Evolutionary conservation across 2,888 invertebrate genomes (phyloP).

Genomic region (Yponomeuta malinellus): DNA sequence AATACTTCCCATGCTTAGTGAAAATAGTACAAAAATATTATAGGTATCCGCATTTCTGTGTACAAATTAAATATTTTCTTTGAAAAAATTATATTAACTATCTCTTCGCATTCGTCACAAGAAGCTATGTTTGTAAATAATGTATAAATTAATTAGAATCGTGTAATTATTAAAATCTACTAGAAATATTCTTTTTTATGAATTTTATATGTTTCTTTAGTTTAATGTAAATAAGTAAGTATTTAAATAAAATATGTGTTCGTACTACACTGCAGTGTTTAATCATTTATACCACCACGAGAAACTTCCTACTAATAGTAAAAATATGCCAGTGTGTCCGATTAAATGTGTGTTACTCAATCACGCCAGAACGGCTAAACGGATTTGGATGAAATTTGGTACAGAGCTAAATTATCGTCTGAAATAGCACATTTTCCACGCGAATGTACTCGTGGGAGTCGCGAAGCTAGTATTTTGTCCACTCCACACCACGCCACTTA

Average conservation of each 20-base stretch:
- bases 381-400: too few relatives aligned
- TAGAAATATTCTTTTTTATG: constrained; percentile 1
- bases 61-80: constrained; percentile 7
- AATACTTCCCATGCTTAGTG: not conserved
- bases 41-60: not conserved
- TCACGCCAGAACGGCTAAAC: too few relatives aligned
- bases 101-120: constrained; percentile 14
- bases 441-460: too few relatives aligned
- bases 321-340: too few relatives aligned
- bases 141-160: constrained; percentile 34
- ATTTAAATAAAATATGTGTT: constrained; percentile 22
- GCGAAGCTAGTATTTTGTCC: too few relatives aligned
- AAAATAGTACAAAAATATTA: constrained; percentile 10
- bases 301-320: too few relatives aligned
- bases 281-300: too few relatives aligned
- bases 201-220: constrained; percentile 16
- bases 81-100: not conserved
- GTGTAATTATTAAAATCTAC: not conserved
- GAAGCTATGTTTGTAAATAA: constrained; percentile 53
- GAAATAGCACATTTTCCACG: too few relatives aligned
- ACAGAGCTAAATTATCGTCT: too few relatives aligned
- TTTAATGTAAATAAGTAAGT: constrained; percentile 30
- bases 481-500: too few relatives aligned
- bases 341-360: too few relatives aligned
- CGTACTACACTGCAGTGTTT: not conserved